Evolutionary conservation across 2,888 invertebrate species (phyloP).

Genomic region (Empis stercorea): DNA sequence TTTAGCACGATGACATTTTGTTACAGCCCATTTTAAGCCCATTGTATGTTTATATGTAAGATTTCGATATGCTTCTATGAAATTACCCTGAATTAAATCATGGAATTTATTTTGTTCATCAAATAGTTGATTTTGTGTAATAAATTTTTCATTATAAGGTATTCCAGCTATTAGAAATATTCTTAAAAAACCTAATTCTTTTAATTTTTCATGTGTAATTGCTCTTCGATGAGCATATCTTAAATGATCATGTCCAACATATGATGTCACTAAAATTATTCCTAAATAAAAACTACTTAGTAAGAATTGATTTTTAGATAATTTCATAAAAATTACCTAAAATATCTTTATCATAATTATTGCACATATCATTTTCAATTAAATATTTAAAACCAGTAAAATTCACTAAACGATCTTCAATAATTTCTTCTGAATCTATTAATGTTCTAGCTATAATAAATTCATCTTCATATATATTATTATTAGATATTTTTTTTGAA

Average conservation of each 20-base stretch:
- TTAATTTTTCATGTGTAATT: constrained; percentile 45
- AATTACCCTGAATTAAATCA: constrained; percentile 65
- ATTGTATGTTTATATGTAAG: constrained; percentile 72
- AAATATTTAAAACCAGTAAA: constrained; percentile 25
- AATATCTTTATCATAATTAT: constrained; percentile 9
- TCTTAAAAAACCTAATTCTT: constrained; percentile 45
- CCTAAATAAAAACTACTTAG: constrained; percentile 17
- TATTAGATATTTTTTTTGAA: not conserved
- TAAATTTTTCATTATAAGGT: constrained; percentile 40
- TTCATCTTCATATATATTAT: not conserved
- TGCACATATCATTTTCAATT: constrained; percentile 24
- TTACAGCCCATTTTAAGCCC: constrained; percentile 62
- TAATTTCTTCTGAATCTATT: not conserved
- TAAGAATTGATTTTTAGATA: not conserved
- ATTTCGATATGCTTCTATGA: constrained; percentile 63
- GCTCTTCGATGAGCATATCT: constrained; percentile 58
- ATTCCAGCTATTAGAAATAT: constrained; percentile 56
- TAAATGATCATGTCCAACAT: constrained; percentile 56
- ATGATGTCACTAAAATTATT: constrained; percentile 57
- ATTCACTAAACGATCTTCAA: constrained; percentile 19
- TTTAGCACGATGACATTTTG: constrained; percentile 45
- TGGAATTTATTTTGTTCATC: constrained; percentile 50
- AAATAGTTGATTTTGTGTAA: constrained; percentile 42
- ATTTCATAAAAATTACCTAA: not conserved
- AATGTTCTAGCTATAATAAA: not conserved